These are phyloP conservation scores for Apostichopus parvimensis DNA, from an alignment of 35 echinoderm and acorn worm genomes.

Conservation along the genomic window DNA sequence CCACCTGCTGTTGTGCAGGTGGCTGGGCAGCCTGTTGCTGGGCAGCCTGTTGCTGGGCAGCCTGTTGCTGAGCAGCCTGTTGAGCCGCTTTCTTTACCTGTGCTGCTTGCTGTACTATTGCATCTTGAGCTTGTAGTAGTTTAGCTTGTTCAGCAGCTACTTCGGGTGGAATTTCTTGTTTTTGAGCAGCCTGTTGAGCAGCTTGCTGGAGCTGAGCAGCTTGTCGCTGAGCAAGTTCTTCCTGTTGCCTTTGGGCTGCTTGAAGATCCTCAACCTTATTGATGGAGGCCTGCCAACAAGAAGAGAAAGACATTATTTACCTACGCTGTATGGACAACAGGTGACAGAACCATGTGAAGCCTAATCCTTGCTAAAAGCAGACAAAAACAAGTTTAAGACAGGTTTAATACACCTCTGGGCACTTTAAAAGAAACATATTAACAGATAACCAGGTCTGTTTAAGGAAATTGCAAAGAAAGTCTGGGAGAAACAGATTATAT, in stretches of 20 bases:
- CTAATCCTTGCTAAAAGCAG: no score
- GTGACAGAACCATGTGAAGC: no score
- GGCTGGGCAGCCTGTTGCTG: conserved; percentile 6
- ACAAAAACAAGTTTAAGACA: no score
- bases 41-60: conserved; percentile 16
- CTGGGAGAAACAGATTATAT: no score
- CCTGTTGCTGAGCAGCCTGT: conserved; percentile 27
- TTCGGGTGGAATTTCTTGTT: neutral
- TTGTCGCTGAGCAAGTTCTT: conserved; percentile 9
- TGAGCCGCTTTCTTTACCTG: neutral
- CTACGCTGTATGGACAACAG: no score
- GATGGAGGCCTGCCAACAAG: neutral
- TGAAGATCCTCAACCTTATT: conserved; percentile 28
- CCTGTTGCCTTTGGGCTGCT: conserved; percentile 18
- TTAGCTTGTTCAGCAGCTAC: conserved; percentile 23
- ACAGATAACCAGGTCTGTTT: no score
- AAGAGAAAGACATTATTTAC: neutral
- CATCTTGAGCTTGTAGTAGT: conserved; percentile 1
- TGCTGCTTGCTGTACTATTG: neutral
- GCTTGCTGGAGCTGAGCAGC: conserved; percentile 19
- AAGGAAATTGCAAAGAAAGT: no score
- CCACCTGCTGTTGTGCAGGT: neutral
- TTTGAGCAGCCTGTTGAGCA: conserved; percentile 43
- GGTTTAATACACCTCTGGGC: no score
- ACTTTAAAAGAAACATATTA: no score